Evolutionary conservation across 2,888 invertebrate species (phyloP), one percentile per base, ranked within the genome.

Genomic region (Cosmopolites sordidus): DNA sequence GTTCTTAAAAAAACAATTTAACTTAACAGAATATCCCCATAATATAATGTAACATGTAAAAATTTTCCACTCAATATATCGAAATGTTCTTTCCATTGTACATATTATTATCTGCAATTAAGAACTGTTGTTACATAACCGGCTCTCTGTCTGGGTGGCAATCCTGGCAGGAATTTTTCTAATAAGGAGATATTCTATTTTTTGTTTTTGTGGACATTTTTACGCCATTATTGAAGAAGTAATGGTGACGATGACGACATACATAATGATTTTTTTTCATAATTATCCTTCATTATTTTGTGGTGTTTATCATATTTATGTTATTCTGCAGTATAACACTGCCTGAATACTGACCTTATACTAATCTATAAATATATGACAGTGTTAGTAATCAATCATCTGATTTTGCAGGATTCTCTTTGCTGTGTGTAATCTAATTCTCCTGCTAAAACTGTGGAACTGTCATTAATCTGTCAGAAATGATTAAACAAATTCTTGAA

Each of bases 351-450:
- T 68, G 66, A 66, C 66, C 66, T 71, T 72, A 71, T 66, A 68
- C 72, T 73, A 73, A 65, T 71, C 73, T 74, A 74, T 70, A 12
- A 46, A 70, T 70, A 71, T 71, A 71, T 68, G 72, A 73, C 71
- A 72, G 70, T 72, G 70, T 72, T 72, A 68, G 71, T 71, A 69
- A 67, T 68, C 67, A 67, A 22, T 22, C n/a, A n/a, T n/a, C 22
- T 22, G 22, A 22, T 22, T 22, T 64, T 62, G 62, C 66, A 68
- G 66, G 68, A 69, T 66, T 66, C 68, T 48, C 43, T 33, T 33
- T n/a, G n/a, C 33, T 33, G 11, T n/a, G n/a, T n/a, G 12, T 11
- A 5, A 11, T 33, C 12, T 33, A 12, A 12, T 12, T 33, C 5
- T 41, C 37, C 30, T 51, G 51, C 45, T 49, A 48, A 51, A 48